These are phyloP conservation scores for Acanthosepion esculentum DNA, from an alignment of 2,888 invertebrate species.

Conservation along the genomic window DNA sequence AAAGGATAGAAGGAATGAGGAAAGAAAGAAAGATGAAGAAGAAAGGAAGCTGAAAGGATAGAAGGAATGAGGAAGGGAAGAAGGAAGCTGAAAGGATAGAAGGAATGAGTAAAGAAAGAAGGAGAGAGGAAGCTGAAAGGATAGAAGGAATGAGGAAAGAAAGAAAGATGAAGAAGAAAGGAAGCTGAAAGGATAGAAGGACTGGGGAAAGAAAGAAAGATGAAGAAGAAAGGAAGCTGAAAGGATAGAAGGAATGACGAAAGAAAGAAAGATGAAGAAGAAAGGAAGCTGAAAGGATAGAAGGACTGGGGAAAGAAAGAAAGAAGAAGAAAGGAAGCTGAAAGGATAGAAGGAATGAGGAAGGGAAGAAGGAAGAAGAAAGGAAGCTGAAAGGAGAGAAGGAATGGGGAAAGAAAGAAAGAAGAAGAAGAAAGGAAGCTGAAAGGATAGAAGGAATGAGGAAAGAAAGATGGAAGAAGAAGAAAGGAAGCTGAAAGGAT, in stretches of 20 bases:
- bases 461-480: no score
- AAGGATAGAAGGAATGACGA: constrained; percentile 46
- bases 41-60: constrained; percentile 57
- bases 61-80: neutral
- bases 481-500: constrained; percentile 57
- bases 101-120: no score
- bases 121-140: constrained; percentile 56
- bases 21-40: neutral
- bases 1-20: constrained; percentile 42
- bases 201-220: no score
- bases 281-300: constrained; percentile 58
- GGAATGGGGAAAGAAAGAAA: no score
- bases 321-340: constrained; percentile 55
- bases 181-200: constrained; percentile 60
- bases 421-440: constrained; percentile 55
- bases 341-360: constrained; percentile 46
- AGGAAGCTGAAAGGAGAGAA: constrained; percentile 58
- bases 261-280: no score
- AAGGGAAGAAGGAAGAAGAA: neutral
- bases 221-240: constrained; percentile 56
- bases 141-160: neutral
- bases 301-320: no score
- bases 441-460: constrained; percentile 49
- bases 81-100: constrained; percentile 58
- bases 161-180: neutral